These are phyloP conservation scores for Syngnathus rostellatus DNA, from an alignment of 2,797 vertebrate genomes.

Conservation along the genomic window DNA sequence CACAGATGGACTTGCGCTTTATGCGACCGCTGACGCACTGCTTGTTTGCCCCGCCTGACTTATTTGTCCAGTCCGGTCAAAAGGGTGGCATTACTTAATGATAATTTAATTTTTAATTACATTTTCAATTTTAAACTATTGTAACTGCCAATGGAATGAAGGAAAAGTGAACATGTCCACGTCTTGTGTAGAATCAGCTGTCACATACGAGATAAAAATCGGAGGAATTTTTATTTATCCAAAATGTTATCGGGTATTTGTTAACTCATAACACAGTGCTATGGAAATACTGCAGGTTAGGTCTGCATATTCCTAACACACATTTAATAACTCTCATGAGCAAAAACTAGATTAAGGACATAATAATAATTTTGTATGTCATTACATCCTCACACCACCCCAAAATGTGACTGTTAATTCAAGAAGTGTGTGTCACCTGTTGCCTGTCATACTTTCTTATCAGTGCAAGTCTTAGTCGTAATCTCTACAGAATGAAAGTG, in stretches of 20 bases:
- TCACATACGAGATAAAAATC: no score
- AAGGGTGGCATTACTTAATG: background rate
- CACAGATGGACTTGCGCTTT: no score
- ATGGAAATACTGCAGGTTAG: background rate
- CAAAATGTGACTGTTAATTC: background rate
- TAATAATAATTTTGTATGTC: background rate
- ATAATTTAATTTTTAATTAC: no score
- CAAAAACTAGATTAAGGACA: background rate
- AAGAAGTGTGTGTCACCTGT: constrained; percentile 26
- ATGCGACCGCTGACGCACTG: no score
- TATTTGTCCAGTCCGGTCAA: background rate
- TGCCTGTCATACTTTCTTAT: constrained; percentile 38
- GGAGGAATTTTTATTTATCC: no score
- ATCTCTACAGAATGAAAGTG: constrained; percentile 15
- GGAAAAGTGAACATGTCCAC: background rate
- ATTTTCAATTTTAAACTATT: background rate
- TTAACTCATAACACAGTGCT: background rate
- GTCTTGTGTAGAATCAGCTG: background rate
- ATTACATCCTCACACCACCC: background rate
- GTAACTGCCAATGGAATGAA: background rate
- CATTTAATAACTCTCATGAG: background rate
- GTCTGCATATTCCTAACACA: background rate
- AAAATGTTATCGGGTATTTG: background rate
- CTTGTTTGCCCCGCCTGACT: background rate
- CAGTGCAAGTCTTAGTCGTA: constrained; percentile 28